phyloP scores from a whole-genome alignment of 2,888 invertebrate species.

The Hydroisotoma schaefferi region DNA sequence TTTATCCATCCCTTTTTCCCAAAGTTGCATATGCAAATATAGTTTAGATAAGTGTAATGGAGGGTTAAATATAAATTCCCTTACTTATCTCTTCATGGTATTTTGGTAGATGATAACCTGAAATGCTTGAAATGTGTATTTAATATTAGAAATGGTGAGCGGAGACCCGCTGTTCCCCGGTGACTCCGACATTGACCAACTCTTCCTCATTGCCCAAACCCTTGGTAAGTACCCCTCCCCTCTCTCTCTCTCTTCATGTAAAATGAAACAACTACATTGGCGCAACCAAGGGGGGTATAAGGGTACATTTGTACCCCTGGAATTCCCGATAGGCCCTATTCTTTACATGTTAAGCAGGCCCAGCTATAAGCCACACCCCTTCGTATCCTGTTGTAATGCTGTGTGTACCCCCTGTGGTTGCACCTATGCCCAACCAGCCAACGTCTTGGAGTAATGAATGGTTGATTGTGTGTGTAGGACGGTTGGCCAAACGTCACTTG shows the following conservation, averaged over 20 bases:
- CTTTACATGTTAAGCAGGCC: no score
- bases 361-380: no score
- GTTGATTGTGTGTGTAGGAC: no score
- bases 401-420: no score
- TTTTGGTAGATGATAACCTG: no score
- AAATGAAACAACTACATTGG: neutral
- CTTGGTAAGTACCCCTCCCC: slow-evolving; percentile 59
- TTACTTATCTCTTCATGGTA: neutral
- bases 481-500: slow-evolving; percentile 45
- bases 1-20: slow-evolving; percentile 12
- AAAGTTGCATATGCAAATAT: neutral
- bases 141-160: slow-evolving; percentile 76
- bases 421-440: no score
- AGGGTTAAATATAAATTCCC: neutral
- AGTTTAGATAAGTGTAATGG: neutral
- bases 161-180: slow-evolving; percentile 84
- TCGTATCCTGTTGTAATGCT: no score
- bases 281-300: neutral
- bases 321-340: no score
- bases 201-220: slow-evolving; percentile 74
- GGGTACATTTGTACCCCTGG: no score
- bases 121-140: neutral
- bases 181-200: slow-evolving; percentile 83
- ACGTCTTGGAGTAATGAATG: no score
- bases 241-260: neutral